Conservation (phyloP, 2,113 vertebrate genomes). For the Maccullochella peelii region DNA sequence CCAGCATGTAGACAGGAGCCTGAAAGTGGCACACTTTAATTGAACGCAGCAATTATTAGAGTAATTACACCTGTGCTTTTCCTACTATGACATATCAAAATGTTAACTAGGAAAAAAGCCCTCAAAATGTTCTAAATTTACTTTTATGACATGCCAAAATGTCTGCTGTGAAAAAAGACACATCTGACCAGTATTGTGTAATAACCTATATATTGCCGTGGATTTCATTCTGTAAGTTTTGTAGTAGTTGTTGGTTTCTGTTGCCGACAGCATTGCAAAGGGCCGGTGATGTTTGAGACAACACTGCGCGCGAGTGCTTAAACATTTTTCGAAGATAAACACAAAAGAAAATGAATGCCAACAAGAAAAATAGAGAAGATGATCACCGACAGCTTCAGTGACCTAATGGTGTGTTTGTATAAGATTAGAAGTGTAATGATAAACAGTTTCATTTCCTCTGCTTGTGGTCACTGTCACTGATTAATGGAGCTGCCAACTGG, state of each 20-base stretch:
- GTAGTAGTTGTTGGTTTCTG: not conserved
- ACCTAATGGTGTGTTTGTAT: not conserved
- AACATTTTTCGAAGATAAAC: not conserved
- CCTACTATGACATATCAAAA: not conserved
- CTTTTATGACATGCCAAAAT: not conserved
- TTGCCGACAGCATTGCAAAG: not conserved
- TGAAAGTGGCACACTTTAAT: no score
- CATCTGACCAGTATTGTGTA: not conserved
- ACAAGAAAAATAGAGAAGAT: not conserved
- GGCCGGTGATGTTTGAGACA: not conserved
- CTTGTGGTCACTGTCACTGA: not conserved
- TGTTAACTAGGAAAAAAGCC: not conserved
- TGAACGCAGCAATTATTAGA: not conserved
- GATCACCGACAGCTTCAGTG: not conserved
- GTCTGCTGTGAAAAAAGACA: not conserved
- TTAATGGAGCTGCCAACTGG: not conserved
- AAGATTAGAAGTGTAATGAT: not conserved
- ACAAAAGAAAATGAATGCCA: not conserved
- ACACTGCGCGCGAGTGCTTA: not conserved
- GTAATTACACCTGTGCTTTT: not conserved
- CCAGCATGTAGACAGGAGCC: not conserved
- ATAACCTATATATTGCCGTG: not conserved
- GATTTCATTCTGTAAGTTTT: not conserved
- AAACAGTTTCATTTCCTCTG: constrained; percentile 22
- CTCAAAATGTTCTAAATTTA: no score